Percentiles rank a stretch among this genome's conserved stretches.
Evolutionary conservation across 2,888 invertebrate genomes (phyloP).

Genomic region (Coelopa pilipes): DNA sequence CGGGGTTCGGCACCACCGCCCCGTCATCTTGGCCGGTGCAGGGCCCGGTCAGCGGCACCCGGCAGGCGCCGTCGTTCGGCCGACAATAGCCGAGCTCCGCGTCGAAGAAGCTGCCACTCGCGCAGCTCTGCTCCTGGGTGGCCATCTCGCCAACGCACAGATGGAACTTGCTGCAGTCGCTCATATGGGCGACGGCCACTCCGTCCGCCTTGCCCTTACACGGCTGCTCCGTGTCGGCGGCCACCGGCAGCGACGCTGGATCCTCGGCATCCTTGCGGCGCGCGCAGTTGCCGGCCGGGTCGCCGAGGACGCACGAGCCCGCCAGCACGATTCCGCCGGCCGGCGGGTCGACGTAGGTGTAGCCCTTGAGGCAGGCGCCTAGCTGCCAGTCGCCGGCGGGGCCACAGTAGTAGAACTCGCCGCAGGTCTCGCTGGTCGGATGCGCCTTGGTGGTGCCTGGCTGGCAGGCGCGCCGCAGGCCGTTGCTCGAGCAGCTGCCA

Average conservation of each 20-base stretch:
- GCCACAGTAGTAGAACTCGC: slow-evolving; percentile 53
- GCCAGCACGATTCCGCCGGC: neutral
- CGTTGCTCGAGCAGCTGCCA: slow-evolving; percentile 54
- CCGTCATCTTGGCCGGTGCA: slow-evolving; percentile 46
- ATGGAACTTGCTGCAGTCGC: slow-evolving; percentile 55
- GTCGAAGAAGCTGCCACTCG: slow-evolving; percentile 54
- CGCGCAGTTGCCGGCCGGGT: neutral
- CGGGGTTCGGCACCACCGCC: slow-evolving; percentile 46
- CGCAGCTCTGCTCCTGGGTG: slow-evolving; percentile 49
- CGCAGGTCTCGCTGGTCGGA: slow-evolving; percentile 48
- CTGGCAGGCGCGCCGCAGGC: slow-evolving; percentile 52
- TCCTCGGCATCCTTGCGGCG: neutral
- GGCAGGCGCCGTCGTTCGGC: slow-evolving; percentile 56
- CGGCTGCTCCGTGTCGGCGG: neutral
- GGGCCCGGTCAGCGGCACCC: slow-evolving; percentile 37
- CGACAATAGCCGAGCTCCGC: slow-evolving; percentile 50
- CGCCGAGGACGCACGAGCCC: neutral
- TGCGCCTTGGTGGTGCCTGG: slow-evolving; percentile 45
- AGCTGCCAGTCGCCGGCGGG: slow-evolving; percentile 52
- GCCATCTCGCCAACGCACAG: slow-evolving; percentile 50
- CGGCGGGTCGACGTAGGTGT: slow-evolving; percentile 44
- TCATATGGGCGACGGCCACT: slow-evolving; percentile 48
- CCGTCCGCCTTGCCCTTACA: slow-evolving; percentile 52
- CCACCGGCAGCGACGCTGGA: too few relatives aligned
- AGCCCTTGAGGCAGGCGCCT: slow-evolving; percentile 54